Percentiles rank a stretch among this genome's conserved stretches.
phyloP scores from a whole-genome alignment of 2,113 vertebrate species.

The Mesitornis unicolor region DNA sequence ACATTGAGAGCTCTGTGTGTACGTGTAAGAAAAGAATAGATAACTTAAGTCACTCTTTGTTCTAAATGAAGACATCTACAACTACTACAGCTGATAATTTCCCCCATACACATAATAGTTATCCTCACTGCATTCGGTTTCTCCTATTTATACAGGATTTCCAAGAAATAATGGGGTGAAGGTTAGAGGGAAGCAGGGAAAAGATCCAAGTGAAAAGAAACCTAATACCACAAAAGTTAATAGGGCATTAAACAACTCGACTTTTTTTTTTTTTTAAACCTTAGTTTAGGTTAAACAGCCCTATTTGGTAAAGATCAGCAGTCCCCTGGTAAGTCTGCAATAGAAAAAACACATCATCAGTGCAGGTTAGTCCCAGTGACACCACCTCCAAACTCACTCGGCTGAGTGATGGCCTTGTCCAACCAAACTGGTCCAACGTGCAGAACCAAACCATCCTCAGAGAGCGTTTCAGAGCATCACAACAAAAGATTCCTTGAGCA shows the following conservation, averaged over 20 bases:
- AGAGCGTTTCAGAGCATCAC: fast-evolving
- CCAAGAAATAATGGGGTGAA: neutral
- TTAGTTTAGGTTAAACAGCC: neutral
- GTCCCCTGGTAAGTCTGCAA: fast-evolving
- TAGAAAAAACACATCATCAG: neutral
- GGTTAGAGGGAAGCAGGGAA: neutral
- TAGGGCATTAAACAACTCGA: neutral
- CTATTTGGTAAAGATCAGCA: neutral
- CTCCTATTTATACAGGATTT: neutral
- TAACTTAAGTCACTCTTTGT: neutral
- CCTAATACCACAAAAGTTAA: neutral
- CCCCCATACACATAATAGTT: too few species aligned
- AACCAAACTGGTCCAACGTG: fast-evolving
- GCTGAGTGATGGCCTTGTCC: fast-evolving
- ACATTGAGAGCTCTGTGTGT: neutral
- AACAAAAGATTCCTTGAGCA: neutral
- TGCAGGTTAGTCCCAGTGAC: neutral
- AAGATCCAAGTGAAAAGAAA: neutral
- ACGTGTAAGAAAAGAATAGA: neutral
- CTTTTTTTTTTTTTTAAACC: neutral
- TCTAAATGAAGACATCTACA: neutral
- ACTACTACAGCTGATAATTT: neutral
- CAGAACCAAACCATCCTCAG: neutral
- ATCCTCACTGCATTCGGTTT: neutral
- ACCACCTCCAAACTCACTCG: neutral